These are phyloP conservation scores for Bombus picipes DNA, from an alignment of 1,140 invertebrate genomes.

Conservation along the genomic window DNA sequence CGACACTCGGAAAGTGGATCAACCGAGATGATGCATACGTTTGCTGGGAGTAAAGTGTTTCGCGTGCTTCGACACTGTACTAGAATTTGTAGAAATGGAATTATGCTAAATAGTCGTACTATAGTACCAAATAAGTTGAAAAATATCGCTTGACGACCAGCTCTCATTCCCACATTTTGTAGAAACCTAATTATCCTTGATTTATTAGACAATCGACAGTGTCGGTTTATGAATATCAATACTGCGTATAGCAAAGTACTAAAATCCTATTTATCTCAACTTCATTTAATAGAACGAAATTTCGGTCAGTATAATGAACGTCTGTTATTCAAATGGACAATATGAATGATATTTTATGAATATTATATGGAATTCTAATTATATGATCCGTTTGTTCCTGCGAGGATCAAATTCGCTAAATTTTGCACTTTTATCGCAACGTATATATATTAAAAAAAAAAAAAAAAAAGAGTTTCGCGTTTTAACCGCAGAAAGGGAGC, in stretches of 20 bases:
- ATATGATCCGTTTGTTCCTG: too few species aligned
- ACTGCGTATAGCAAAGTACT: too few species aligned
- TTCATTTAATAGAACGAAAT: neutral
- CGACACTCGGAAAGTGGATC: neutral
- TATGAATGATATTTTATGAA: too few species aligned
- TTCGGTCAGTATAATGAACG: neutral
- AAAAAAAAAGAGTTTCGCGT: slow-evolving; percentile 46
- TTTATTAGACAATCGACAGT: too few species aligned
- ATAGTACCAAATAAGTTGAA: neutral
- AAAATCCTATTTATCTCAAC: too few species aligned
- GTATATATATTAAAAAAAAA: neutral
- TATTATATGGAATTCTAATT: too few species aligned
- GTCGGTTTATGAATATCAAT: neutral
- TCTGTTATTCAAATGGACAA: neutral
- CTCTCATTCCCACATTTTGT: too few species aligned
- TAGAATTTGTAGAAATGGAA: neutral
- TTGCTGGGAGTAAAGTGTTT: slow-evolving; percentile 39
- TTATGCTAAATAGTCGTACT: neutral
- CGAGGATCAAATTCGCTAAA: neutral
- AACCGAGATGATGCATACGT: neutral
- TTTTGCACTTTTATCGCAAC: neutral
- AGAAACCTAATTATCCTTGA: too few species aligned
- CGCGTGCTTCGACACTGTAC: neutral
- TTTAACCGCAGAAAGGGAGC: slow-evolving; percentile 61
- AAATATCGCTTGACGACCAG: neutral